These are phyloP conservation scores for Willisornis vidua DNA, from an alignment of 2,113 vertebrate species.

Conservation along the genomic window DNA sequence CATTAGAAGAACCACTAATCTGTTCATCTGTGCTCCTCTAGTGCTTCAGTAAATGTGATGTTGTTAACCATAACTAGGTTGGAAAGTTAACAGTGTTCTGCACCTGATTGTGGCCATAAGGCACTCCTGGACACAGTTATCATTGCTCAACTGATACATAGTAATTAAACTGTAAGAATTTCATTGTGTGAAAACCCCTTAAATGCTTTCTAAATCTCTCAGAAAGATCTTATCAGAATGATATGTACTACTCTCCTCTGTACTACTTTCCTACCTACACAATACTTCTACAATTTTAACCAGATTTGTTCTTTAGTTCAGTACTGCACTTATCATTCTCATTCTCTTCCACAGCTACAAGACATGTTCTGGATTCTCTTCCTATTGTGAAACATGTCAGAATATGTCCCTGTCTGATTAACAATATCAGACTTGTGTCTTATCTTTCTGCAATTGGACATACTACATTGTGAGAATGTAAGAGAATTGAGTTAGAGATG, in stretches of 20 bases:
- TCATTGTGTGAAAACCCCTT: neutral
- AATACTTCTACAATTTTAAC: neutral
- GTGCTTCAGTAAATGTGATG: neutral
- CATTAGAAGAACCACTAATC: neutral
- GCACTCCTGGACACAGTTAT: neutral
- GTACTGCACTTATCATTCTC: neutral
- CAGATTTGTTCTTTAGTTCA: neutral
- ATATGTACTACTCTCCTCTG: neutral
- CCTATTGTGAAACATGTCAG: neutral
- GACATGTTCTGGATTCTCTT: neutral
- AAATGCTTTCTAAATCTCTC: neutral
- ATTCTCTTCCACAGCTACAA: neutral
- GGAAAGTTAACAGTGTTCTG: neutral
- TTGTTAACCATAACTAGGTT: neutral
- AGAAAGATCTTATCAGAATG: neutral
- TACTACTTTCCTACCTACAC: neutral
- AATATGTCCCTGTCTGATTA: neutral
- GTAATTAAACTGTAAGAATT: neutral
- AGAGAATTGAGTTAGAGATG: constrained; percentile 11
- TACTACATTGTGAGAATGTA: neutral
- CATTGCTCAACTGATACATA: neutral
- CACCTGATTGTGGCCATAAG: neutral
- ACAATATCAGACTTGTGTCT: neutral
- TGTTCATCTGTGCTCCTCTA: neutral
- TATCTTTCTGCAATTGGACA: neutral